Conservation (phyloP, 2,888 invertebrate genomes). For the Drosophila hawaiiensis region DNA sequence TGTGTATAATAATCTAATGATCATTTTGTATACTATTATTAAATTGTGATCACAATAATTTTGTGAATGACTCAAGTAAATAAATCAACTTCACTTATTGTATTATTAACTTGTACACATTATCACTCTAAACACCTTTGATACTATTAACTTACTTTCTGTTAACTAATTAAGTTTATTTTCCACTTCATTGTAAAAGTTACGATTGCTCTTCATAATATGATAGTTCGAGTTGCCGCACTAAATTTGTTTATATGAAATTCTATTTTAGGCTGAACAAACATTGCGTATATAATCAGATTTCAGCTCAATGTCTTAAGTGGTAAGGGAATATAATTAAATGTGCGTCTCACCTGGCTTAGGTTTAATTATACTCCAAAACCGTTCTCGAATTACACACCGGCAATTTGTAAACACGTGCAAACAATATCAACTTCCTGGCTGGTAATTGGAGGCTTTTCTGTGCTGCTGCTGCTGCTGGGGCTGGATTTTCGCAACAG, state of each 20-base stretch:
- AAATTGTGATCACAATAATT: background rate
- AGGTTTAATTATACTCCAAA: conserved; percentile 9
- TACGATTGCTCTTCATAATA: background rate
- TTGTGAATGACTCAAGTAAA: background rate
- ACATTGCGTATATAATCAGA: conserved; percentile 1
- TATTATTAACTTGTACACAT: background rate
- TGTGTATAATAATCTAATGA: background rate
- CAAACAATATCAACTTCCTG: conserved; percentile 16
- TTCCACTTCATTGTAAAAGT: background rate
- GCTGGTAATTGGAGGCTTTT: conserved; percentile 16
- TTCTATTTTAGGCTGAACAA: background rate
- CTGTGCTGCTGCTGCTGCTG: conserved; percentile 1
- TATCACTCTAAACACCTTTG: background rate
- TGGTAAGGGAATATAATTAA: conserved; percentile 5
- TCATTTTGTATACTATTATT: background rate
- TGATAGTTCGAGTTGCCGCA: conserved; percentile 1
- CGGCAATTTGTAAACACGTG: conserved; percentile 30
- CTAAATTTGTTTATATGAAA: conserved; percentile 13
- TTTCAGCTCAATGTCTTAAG: conserved; percentile 1
- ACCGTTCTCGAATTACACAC: conserved; percentile 19
- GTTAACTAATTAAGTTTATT: background rate
- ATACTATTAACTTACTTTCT: background rate
- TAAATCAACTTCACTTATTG: background rate
- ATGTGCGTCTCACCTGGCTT: conserved; percentile 34
- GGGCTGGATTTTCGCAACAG: conserved; percentile 40